Conservation (phyloP, 1,140 invertebrate species). For the Brachionus manjavacas region DNA sequence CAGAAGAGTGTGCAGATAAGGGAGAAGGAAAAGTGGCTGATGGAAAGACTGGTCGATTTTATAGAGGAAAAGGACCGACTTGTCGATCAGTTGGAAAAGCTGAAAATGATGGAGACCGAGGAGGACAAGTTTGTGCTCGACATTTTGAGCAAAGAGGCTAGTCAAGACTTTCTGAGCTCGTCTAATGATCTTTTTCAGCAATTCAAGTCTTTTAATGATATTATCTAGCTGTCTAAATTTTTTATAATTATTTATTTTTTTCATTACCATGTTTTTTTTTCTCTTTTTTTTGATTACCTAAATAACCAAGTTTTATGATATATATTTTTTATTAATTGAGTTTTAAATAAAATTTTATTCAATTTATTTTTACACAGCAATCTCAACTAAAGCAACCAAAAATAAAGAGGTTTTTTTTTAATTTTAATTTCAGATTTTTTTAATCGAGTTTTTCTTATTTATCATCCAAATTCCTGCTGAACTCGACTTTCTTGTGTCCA, state of each 20-base stretch:
- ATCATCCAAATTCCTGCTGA: not conserved
- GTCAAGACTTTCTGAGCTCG: not conserved
- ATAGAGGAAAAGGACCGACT: not conserved
- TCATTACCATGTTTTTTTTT: not conserved
- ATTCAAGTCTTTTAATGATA: slow-evolving; percentile 16
- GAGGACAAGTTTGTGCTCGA: not conserved
- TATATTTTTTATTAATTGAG: not conserved
- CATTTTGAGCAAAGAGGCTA: not conserved
- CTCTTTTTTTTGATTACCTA: not conserved
- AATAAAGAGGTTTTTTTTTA: too few species aligned
- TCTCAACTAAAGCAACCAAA: too few species aligned
- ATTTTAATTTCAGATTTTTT: too few species aligned
- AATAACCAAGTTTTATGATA: not conserved
- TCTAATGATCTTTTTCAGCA: slow-evolving; percentile 6
- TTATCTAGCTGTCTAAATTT: not conserved
- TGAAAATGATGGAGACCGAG: not conserved
- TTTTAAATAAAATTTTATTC: too few species aligned
- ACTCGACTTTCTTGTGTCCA: not conserved
- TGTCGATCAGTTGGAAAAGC: slow-evolving; percentile 19
- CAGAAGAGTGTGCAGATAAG: not conserved
- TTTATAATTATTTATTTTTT: not conserved
- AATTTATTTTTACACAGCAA: too few species aligned
- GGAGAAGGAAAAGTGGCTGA: not conserved
- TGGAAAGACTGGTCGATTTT: slow-evolving; percentile 6
- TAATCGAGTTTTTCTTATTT: too few species aligned